These are phyloP conservation scores for Trematomus bernacchii DNA, from an alignment of 2,797 vertebrate genomes.

Conservation along the genomic window DNA sequence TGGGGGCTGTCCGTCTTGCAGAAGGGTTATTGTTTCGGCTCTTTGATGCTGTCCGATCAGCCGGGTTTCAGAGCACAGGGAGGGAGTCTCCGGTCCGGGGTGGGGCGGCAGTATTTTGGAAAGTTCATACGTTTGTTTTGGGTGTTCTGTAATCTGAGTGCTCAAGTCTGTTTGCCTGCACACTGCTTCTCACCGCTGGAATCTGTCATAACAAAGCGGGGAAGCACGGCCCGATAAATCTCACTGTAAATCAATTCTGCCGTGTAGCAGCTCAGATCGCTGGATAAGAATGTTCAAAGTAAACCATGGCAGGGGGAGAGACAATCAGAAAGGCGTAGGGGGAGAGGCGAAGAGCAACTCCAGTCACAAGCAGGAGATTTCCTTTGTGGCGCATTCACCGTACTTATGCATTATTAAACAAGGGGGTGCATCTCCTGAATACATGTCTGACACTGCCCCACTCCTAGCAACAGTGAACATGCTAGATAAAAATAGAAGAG, in stretches of 20 bases:
- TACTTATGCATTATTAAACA: conserved; percentile 83
- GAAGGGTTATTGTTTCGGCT: conserved; percentile 31
- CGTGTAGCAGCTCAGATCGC: conserved; percentile 60
- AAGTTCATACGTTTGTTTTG: conserved; percentile 69
- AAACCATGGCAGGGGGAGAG: conserved; percentile 54
- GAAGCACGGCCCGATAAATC: conserved; percentile 68
- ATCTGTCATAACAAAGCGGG: conserved; percentile 80
- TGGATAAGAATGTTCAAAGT: conserved; percentile 69
- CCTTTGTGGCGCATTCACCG: conserved; percentile 72
- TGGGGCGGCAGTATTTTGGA: conserved; percentile 36
- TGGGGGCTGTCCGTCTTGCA: conserved; percentile 39
- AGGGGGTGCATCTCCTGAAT: conserved; percentile 78
- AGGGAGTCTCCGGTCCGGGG: conserved; percentile 31
- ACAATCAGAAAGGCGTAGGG: conserved; percentile 51
- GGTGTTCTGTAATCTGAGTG: conserved; percentile 64
- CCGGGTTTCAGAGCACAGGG: conserved; percentile 30
- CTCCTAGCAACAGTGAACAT: conserved; percentile 83
- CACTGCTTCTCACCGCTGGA: conserved; percentile 59
- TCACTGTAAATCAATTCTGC: conserved; percentile 73
- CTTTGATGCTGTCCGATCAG: conserved; percentile 41
- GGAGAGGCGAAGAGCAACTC: conserved; percentile 54
- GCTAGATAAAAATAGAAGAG: conserved; percentile 80
- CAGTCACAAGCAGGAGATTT: conserved; percentile 64
- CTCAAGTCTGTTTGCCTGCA: conserved; percentile 53
- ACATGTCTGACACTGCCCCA: conserved; percentile 64